Conservation (phyloP, 2,797 vertebrate species). For the Botia almorhae region DNA sequence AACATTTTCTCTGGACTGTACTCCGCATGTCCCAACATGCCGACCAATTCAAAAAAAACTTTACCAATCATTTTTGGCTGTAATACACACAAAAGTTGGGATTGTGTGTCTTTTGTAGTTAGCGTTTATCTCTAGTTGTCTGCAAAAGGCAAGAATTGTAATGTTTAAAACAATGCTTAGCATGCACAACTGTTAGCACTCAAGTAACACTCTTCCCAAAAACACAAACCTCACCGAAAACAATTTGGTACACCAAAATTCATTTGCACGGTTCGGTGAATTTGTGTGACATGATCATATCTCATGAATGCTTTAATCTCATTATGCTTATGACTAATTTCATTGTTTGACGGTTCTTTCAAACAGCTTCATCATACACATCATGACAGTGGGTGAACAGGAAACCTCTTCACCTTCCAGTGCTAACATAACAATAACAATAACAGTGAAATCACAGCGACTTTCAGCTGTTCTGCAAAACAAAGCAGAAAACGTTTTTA, state of each 20-base stretch:
- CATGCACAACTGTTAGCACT: not conserved
- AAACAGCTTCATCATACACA: constrained; percentile 17
- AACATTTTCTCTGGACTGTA: not conserved
- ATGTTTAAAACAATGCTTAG: not conserved
- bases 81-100: not conserved
- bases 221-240: constrained; percentile 12
- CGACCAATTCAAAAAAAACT: not conserved
- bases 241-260: constrained; percentile 28
- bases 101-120: not conserved
- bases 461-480: not conserved
- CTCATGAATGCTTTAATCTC: constrained; percentile 51
- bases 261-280: constrained; percentile 35
- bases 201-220: constrained; percentile 3
- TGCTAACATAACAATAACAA: not conserved
- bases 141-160: not conserved
- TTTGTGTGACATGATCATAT: constrained; percentile 48
- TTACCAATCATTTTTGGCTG: too few species aligned
- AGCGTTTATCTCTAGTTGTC: not conserved
- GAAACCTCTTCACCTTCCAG: constrained; percentile 4
- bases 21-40: not conserved
- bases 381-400: not conserved
- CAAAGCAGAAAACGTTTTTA: not conserved
- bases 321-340: constrained; percentile 44
- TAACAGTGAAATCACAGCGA: too few species aligned
- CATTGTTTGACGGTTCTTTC: constrained; percentile 2